Percentiles rank a stretch among this genome's conserved stretches.
These are phyloP conservation scores for Xiphophorus couchianus DNA, from an alignment of 2,113 vertebrate genomes.

Conservation along the genomic window DNA sequence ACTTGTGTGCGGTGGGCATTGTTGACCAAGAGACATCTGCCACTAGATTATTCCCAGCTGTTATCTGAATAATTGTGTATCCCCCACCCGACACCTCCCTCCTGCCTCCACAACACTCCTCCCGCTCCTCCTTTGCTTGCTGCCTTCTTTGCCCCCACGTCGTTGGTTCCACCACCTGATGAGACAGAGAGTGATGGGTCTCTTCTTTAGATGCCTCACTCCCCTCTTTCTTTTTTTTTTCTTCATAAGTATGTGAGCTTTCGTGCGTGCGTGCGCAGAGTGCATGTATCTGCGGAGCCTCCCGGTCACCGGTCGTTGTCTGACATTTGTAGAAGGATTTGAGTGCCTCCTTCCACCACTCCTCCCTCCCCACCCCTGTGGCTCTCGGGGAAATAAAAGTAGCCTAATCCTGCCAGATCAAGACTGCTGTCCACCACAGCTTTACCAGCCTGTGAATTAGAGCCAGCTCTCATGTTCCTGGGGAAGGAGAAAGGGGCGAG, in stretches of 20 bases:
- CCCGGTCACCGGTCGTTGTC: slow-evolving; percentile 66
- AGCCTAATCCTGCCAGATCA: slow-evolving; percentile 79
- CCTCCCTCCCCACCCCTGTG: slow-evolving; percentile 17
- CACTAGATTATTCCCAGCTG: slow-evolving; percentile 85
- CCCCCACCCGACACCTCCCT: slow-evolving; percentile 41
- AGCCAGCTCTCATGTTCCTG: slow-evolving; percentile 70
- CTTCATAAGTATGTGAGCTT: slow-evolving; percentile 49
- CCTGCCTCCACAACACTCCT: slow-evolving; percentile 21
- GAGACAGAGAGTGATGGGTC: slow-evolving; percentile 58
- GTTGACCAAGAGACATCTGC: slow-evolving; percentile 85
- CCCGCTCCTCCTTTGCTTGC: slow-evolving; percentile 40
- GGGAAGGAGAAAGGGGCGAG: slow-evolving; percentile 48
- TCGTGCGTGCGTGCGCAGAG: slow-evolving; percentile 6
- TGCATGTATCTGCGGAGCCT: slow-evolving; percentile 21
- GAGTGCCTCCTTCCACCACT: slow-evolving; percentile 33
- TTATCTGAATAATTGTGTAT: slow-evolving; percentile 86
- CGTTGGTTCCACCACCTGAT: slow-evolving; percentile 46
- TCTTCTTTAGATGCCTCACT: slow-evolving; percentile 40
- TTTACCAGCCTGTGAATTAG: slow-evolving; percentile 76
- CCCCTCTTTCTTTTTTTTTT: slow-evolving; percentile 14
- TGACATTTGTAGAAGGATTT: slow-evolving; percentile 77
- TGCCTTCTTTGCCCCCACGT: slow-evolving; percentile 47
- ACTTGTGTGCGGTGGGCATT: slow-evolving; percentile 78
- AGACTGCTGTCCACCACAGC: slow-evolving; percentile 74
- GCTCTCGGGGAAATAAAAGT: slow-evolving; percentile 76